Evolutionary conservation across 2,797 vertebrate genomes (phyloP).

Genomic region (Smutsia temminckii): DNA sequence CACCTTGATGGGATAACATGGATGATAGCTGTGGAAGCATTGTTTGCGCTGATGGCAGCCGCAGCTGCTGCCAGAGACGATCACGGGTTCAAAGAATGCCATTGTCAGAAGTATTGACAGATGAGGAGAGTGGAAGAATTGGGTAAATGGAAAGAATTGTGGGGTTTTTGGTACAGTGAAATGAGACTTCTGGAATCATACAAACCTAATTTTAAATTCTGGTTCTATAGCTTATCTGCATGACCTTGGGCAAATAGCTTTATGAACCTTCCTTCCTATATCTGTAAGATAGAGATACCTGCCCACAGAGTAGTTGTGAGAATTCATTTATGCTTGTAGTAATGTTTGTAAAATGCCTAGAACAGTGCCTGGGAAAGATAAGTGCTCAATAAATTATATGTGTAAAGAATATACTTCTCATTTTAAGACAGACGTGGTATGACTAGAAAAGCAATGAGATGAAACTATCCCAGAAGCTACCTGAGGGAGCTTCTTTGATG

Average conservation of each 20-base stretch:
- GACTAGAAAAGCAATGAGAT: not conserved
- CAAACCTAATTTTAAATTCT: not conserved
- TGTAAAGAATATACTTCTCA: not conserved
- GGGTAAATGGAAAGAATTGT: not conserved
- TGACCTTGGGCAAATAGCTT: not conserved
- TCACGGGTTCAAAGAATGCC: not conserved
- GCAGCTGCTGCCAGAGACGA: not conserved
- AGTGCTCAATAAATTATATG: not conserved
- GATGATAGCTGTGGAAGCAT: not conserved
- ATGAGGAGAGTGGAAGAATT: not conserved
- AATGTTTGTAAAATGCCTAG: not conserved
- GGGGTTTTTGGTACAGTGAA: not conserved
- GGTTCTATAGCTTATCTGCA: not conserved
- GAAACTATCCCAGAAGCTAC: not conserved
- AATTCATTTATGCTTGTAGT: not conserved
- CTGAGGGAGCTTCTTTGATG: not conserved
- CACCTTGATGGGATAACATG: not conserved
- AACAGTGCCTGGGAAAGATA: not conserved
- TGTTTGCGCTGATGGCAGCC: not conserved
- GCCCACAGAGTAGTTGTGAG: not conserved
- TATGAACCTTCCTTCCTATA: not conserved
- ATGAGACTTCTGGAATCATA: not conserved
- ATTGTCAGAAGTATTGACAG: slow-evolving; percentile 30
- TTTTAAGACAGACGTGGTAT: not conserved
- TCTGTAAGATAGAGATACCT: not conserved